Evolutionary conservation across 2,113 vertebrate genomes (phyloP), one percentile per base, ranked within the genome.

Genomic region (Syngnathoides biaculeatus): DNA sequence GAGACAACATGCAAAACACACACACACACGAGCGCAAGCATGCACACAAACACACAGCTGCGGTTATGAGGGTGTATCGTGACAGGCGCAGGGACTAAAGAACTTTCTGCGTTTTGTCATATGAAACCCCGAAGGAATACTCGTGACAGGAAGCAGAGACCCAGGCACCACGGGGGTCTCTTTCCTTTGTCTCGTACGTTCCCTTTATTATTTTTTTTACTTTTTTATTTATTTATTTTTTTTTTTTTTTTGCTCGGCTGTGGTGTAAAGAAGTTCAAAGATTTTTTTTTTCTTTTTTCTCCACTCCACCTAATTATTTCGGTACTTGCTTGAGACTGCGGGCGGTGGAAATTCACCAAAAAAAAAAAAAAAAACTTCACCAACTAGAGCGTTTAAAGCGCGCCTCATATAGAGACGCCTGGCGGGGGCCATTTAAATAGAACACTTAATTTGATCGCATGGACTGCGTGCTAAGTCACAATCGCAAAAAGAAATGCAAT

Each of bases 61-160:
- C 85, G 85, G 91, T 92, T 93, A 91, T 90, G 90, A 92, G 86
- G 91, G 91, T 91, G 90, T 92, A 89, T 90, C 79, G 75, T 93
- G 92, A 93, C 92, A 93, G 92, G 88, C 90, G 89, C 81, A 75
- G 91, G 92, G 91, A 93, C 91, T 92, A 92, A 92, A 92, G 91
- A 93, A 93, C 91, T 93, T 93, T 93, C 90, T 92, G 91, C 91
- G 85, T 92, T 93, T 93, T 93, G 92, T 93, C 91, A 94, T 93
- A 89, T 93, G 92, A 93, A 93, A 91, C 89, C 92, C 92, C 93
- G 82, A 75, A 92, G 92, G 92, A 92, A 93, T 92, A 92, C 89
- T 88, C 85, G 84, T 92, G 88, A 93, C 90, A 93, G 92, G 91
- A 92, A 93, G 90, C 87, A 89, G 87, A 93, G 71, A 94, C 90